Evolutionary conservation across 1,140 invertebrate genomes (phyloP).

Genomic region (Drosophila tropicalis): DNA sequence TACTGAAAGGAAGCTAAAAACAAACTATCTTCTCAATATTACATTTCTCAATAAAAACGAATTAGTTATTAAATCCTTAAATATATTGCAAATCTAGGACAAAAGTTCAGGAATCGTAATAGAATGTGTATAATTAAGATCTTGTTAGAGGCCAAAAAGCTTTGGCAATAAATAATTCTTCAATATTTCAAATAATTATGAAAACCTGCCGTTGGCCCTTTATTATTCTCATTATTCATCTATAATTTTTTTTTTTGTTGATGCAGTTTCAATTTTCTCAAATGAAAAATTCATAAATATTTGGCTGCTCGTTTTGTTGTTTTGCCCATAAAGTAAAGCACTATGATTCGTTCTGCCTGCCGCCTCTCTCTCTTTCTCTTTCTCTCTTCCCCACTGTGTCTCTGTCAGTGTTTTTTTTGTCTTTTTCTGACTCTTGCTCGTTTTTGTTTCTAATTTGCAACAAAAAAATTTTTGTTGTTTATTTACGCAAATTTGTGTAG

Average conservation of each 20-base stretch:
- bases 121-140: not conserved
- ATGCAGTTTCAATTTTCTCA: conserved; percentile 6
- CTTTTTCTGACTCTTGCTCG: not conserved
- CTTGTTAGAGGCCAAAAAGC: not conserved
- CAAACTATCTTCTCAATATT: too few species aligned
- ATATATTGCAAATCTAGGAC: not conserved
- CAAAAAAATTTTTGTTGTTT: conserved; percentile 73
- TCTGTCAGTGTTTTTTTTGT: not conserved
- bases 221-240: not conserved
- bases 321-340: conserved; percentile 36
- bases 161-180: not conserved
- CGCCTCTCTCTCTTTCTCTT: not conserved
- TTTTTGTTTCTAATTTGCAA: conserved; percentile 62
- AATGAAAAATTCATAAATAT: conserved; percentile 14
- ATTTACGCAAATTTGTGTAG: conserved; percentile 79
- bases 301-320: conserved; percentile 32
- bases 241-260: not conserved
- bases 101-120: not conserved
- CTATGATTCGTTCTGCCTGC: conserved; percentile 31
- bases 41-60: too few species aligned
- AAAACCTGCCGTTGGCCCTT: not conserved
- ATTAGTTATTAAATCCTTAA: too few species aligned
- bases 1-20: too few species aligned
- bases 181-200: not conserved
- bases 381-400: not conserved